These are phyloP conservation scores for Brachionichthys hirsutus DNA, from an alignment of 2,113 vertebrate species.

Conservation along the genomic window DNA sequence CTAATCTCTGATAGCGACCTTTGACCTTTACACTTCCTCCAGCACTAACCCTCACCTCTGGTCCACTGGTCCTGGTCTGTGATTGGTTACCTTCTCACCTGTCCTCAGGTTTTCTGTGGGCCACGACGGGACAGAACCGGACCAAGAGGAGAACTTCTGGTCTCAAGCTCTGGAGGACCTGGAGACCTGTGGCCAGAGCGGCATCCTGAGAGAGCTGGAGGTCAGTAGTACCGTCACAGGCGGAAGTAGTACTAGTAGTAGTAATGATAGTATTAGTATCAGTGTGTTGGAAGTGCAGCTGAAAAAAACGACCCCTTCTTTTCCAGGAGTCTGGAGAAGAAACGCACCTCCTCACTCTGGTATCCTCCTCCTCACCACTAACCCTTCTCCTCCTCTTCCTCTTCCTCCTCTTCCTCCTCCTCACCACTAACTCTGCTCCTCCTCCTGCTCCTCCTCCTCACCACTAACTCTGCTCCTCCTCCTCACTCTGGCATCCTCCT, in stretches of 20 bases:
- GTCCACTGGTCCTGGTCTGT: slow-evolving; percentile 28
- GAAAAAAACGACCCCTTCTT: slow-evolving; percentile 56
- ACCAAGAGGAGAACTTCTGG: slow-evolving; percentile 99
- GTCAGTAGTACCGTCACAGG: slow-evolving; percentile 61
- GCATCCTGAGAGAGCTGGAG: slow-evolving; percentile 97
- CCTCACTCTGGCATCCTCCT: slow-evolving; percentile 16
- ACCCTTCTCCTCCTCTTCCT: slow-evolving; percentile 20
- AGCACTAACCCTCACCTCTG: slow-evolving; percentile 15
- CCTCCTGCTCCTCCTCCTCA: not conserved
- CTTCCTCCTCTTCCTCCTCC: slow-evolving; percentile 30
- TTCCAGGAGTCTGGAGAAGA: slow-evolving; percentile 67
- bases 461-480: not conserved
- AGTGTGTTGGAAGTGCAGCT: not conserved
- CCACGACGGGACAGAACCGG: slow-evolving; percentile 86
- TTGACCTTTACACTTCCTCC: too few species aligned
- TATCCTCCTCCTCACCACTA: slow-evolving; percentile 30
- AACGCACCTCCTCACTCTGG: slow-evolving; percentile 53
- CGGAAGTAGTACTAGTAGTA: not conserved
- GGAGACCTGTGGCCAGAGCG: slow-evolving; percentile 97
- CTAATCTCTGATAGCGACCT: slow-evolving; percentile 77
- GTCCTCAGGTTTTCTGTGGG: slow-evolving; percentile 83
- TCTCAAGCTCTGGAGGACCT: slow-evolving; percentile 97
- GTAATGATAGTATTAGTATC: not conserved
- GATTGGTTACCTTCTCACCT: slow-evolving; percentile 48
- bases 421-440: slow-evolving; percentile 8